These are phyloP conservation scores for Catharus bicknelli DNA, from an alignment of 2,113 vertebrate species.

Conservation along the genomic window DNA sequence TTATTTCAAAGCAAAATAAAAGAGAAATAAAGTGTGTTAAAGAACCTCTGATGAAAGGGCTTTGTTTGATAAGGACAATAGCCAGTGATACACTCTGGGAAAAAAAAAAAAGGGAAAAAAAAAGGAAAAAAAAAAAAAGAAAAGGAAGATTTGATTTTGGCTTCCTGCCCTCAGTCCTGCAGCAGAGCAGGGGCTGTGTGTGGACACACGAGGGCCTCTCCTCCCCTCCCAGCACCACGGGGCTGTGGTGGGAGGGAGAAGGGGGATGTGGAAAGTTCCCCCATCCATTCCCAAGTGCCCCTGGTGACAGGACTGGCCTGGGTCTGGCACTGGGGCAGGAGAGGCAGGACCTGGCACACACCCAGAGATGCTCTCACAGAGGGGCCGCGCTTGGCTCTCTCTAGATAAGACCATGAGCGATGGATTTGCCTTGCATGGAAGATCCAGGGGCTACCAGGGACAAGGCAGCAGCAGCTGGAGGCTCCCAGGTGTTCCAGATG, in stretches of 20 bases:
- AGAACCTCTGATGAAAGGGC: conserved; percentile 94
- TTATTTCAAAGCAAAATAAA: conserved; percentile 99
- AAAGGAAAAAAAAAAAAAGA: neutral
- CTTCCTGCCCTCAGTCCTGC: conserved; percentile 66
- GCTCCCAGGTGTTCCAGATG: neutral
- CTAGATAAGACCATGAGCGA: neutral
- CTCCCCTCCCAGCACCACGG: neutral
- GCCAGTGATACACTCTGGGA: conserved; percentile 81
- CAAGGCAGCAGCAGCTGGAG: neutral
- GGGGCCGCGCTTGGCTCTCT: fast-evolving
- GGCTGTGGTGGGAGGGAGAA: neutral
- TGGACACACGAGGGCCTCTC: neutral
- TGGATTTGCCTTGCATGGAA: neutral
- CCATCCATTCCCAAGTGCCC: neutral
- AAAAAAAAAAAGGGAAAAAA: conserved; percentile 21
- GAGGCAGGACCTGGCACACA: neutral
- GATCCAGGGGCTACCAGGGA: fast-evolving
- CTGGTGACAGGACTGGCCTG: fast-evolving
- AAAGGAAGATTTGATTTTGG: conserved; percentile 72
- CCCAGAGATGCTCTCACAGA: fast-evolving
- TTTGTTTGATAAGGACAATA: conserved; percentile 95
- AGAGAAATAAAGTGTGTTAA: conserved; percentile 95
- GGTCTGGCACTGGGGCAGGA: neutral
- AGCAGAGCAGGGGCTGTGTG: neutral
- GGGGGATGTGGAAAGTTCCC: neutral